These are phyloP conservation scores for Dicaeum eximium DNA, from an alignment of 2,113 vertebrate species.

Conservation along the genomic window DNA sequence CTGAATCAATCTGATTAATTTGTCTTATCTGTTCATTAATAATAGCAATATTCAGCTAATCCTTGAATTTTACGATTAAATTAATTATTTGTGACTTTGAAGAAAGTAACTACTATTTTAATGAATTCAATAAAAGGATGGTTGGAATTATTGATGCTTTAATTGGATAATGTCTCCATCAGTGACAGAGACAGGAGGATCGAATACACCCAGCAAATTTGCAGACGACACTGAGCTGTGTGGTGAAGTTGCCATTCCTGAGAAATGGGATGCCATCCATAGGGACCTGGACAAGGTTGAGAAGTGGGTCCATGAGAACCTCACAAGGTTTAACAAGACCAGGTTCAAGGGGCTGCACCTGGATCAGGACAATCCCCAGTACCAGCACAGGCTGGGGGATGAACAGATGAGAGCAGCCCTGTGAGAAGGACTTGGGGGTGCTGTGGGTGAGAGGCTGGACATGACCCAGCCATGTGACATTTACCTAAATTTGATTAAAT, in stretches of 20 bases:
- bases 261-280: neutral
- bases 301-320: neutral
- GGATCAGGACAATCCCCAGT: fast-evolving
- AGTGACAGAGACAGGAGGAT: neutral
- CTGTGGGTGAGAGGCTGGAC: neutral
- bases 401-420: neutral
- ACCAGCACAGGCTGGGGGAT: neutral
- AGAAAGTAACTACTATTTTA: neutral
- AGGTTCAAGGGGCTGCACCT: neutral
- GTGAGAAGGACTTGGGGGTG: neutral
- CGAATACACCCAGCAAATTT: neutral
- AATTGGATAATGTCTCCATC: neutral
- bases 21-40: neutral
- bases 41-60: neutral
- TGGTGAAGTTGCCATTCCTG: neutral
- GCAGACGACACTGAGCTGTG: neutral
- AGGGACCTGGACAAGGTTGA: neutral
- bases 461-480: neutral
- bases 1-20: neutral
- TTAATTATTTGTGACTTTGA: neutral
- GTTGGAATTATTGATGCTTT: neutral
- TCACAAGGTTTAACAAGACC: neutral
- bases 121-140: neutral
- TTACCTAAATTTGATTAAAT: neutral
- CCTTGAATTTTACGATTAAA: neutral